Percentiles rank a stretch among this genome's conserved stretches.
phyloP scores from a whole-genome alignment of 2,888 invertebrate species.

The Cybosia mesomella region DNA sequence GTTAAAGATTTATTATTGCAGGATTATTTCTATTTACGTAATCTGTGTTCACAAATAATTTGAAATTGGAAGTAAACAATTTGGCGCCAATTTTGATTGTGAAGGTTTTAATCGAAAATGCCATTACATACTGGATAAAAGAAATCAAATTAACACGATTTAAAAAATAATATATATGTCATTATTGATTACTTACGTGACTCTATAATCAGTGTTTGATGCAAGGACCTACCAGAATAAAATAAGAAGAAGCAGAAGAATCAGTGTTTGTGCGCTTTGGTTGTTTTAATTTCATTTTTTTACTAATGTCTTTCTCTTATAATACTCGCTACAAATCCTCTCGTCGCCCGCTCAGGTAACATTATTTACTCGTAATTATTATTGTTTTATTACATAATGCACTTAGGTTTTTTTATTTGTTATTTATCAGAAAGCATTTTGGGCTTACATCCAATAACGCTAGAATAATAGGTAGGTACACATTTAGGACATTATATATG shows the following conservation, averaged over 20 bases:
- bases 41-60: neutral
- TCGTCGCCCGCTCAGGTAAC: constrained; percentile 22
- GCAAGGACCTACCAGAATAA: too few species aligned
- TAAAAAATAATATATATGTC: constrained; percentile 2
- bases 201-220: constrained; percentile 17
- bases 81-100: constrained; percentile 10
- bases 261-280: constrained; percentile 11
- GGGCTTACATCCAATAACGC: neutral
- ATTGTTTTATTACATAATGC: neutral
- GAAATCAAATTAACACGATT: neutral
- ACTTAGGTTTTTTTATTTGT: neutral
- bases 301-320: constrained; percentile 47
- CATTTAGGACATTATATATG: neutral
- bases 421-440: too few species aligned
- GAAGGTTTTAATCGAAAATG: constrained; percentile 7
- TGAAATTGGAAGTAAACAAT: neutral
- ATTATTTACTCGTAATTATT: neutral
- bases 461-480: too few species aligned
- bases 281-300: constrained; percentile 4
- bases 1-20: too few species aligned
- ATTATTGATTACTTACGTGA: constrained; percentile 12
- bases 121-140: constrained; percentile 15
- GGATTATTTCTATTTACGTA: neutral
- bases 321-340: constrained; percentile 46
- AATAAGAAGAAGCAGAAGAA: too few species aligned